phyloP scores from a whole-genome alignment of 2,888 invertebrate species.

The Eupeodes latifasciatus region DNA sequence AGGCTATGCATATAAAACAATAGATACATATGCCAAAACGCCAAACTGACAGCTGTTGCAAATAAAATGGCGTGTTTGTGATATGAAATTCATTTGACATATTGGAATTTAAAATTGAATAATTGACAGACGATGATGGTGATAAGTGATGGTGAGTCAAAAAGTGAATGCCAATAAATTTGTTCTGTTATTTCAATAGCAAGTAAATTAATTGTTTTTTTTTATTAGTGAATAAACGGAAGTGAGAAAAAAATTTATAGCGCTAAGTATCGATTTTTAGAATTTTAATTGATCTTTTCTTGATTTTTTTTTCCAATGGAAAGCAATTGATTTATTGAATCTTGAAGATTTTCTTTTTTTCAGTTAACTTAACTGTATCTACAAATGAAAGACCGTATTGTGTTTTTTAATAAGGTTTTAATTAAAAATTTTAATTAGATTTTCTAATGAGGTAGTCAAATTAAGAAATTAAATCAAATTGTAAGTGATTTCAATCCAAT shows the following conservation, averaged over 20 bases:
- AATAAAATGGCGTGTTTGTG: slow-evolving; percentile 5
- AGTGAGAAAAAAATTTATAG: background rate
- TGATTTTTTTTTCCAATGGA: no score
- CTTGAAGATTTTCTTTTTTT: no score
- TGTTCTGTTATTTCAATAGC: background rate
- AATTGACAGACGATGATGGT: background rate
- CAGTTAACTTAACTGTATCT: no score
- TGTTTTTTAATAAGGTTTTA: no score
- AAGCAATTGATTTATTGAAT: no score
- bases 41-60: background rate
- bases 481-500: no score
- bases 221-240: background rate
- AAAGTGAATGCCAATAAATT: slow-evolving; percentile 8
- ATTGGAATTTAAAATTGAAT: slow-evolving; percentile 3
- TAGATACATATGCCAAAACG: slow-evolving; percentile 24
- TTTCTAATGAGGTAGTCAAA: no score
- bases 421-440: no score
- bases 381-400: no score
- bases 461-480: no score
- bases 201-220: background rate
- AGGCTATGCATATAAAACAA: slow-evolving; percentile 36
- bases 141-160: background rate
- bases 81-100: slow-evolving; percentile 38
- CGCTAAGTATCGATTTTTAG: background rate
- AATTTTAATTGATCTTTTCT: background rate